Conservation (phyloP, 2,113 vertebrate genomes). For the Labeo rohita region DNA sequence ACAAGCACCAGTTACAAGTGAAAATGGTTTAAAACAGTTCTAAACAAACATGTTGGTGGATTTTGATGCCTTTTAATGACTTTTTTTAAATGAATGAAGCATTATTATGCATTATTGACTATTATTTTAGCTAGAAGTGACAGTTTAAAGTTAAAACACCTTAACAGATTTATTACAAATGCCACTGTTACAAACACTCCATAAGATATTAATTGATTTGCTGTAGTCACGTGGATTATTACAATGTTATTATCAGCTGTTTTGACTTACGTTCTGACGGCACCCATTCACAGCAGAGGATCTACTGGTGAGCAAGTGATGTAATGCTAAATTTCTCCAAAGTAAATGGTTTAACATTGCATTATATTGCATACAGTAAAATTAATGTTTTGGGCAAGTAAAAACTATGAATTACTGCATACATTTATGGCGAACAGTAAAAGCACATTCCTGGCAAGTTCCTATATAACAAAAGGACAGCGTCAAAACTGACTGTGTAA, state of each 20-base stretch:
- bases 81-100: background rate
- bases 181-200: no score
- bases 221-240: no score
- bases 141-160: no score
- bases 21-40: background rate
- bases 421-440: background rate
- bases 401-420: background rate
- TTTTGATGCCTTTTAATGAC: no score
- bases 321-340: no score
- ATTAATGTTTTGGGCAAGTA: background rate
- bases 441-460: background rate
- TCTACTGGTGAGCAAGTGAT: no score
- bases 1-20: no score
- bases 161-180: no score
- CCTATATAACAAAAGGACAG: background rate
- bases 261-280: background rate
- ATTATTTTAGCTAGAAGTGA: no score
- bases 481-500: no score
- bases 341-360: background rate
- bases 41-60: background rate
- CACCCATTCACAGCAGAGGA: no score
- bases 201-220: no score
- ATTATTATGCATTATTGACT: background rate
- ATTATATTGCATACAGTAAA: background rate
- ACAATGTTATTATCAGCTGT: background rate